phyloP scores from a whole-genome alignment of 1,140 invertebrate species.

The Neoseiulus cucumeris region DNA sequence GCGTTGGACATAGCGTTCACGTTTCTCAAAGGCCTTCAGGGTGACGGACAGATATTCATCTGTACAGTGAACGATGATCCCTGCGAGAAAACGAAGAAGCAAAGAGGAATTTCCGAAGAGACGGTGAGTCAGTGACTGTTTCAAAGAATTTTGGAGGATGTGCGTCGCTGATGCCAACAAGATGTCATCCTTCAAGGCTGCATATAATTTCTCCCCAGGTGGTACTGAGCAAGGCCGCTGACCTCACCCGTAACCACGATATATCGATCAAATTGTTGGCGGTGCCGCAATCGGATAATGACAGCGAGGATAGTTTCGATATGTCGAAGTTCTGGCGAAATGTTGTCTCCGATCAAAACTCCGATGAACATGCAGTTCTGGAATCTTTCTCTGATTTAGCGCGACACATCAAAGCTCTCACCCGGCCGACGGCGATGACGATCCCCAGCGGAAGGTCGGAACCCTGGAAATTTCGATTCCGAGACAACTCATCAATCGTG shows the following conservation, averaged over 20 bases:
- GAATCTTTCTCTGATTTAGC: not conserved
- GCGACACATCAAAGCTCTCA: not conserved
- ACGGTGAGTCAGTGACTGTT: not conserved
- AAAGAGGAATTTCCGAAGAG: not conserved
- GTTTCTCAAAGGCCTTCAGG: not conserved
- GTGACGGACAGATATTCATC: not conserved
- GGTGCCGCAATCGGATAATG: not conserved
- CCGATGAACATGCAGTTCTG: not conserved
- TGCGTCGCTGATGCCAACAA: too few relatives aligned
- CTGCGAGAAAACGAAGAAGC: not conserved
- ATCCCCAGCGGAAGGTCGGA: not conserved
- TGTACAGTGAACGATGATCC: slow-evolving; percentile 2
- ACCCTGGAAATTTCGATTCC: too few relatives aligned
- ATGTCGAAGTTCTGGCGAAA: not conserved
- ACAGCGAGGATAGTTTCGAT: not conserved
- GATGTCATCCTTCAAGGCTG: not conserved
- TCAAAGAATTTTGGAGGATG: too few relatives aligned
- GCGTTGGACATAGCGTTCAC: not conserved
- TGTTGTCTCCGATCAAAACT: not conserved
- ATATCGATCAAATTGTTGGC: slow-evolving; percentile 3
- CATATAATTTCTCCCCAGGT: too few relatives aligned
- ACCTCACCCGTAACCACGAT: not conserved
- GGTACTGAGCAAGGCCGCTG: not conserved
- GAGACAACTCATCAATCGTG: too few relatives aligned
- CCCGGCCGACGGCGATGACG: not conserved